Evolutionary conservation across 2,797 vertebrate species (phyloP).

Genomic region (Coendou prehensilis): DNA sequence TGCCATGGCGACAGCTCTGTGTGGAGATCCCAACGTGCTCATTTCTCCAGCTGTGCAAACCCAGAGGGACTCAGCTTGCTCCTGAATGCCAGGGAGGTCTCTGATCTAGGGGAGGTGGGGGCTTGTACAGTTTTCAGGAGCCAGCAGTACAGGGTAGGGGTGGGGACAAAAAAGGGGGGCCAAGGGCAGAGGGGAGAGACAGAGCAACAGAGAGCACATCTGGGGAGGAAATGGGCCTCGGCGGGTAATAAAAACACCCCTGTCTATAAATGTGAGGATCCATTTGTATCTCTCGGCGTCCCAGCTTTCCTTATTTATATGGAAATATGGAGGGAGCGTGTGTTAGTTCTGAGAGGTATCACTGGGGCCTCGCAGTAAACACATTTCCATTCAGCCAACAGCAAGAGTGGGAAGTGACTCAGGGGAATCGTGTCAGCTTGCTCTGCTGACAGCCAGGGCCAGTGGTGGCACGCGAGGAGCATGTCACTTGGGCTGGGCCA

Average conservation of each 20-base stretch:
- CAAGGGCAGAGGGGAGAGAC: background rate
- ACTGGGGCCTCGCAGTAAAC: conserved; percentile 25
- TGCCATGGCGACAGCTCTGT: accelerated
- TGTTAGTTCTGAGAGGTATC: background rate
- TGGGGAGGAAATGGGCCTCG: background rate
- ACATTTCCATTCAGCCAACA: accelerated
- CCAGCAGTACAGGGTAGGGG: background rate
- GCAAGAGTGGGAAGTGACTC: background rate
- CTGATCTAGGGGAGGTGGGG: accelerated
- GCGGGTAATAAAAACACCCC: background rate
- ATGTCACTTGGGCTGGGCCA: accelerated
- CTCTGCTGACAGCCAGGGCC: background rate
- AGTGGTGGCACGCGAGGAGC: background rate
- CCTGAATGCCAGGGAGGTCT: background rate
- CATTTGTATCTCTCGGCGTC: background rate
- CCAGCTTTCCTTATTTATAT: conserved; percentile 72
- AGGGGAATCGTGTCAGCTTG: accelerated
- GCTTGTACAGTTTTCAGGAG: background rate
- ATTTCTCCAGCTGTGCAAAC: background rate
- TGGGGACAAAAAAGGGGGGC: accelerated
- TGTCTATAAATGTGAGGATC: background rate
- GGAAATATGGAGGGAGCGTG: background rate
- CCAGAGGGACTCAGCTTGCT: accelerated
- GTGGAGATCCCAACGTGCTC: accelerated
- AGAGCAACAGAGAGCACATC: accelerated